These are phyloP conservation scores for Otolemur garnettii DNA, from an alignment of 2,113 vertebrate species.

Conservation along the genomic window DNA sequence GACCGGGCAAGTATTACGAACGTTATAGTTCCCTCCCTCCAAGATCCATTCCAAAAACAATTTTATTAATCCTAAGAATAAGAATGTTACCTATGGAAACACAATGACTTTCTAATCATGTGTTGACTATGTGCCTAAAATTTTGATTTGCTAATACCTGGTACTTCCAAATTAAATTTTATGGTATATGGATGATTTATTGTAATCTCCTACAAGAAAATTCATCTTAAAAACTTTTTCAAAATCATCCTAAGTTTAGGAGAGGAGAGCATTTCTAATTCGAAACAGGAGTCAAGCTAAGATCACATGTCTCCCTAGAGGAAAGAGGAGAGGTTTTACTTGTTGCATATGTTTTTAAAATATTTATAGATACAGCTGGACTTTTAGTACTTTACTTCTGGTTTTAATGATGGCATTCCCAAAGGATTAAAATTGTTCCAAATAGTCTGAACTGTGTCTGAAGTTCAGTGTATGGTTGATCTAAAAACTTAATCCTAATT, in stretches of 20 bases:
- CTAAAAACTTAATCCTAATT: slow-evolving; percentile 74
- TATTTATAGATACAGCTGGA: slow-evolving; percentile 77
- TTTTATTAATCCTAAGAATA: slow-evolving; percentile 62
- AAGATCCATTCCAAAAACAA: slow-evolving; percentile 51
- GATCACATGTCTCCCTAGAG: slow-evolving; percentile 62
- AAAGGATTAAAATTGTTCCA: slow-evolving; percentile 73
- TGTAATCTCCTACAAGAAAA: slow-evolving; percentile 75
- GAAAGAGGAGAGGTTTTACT: slow-evolving; percentile 73
- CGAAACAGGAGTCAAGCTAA: slow-evolving; percentile 70
- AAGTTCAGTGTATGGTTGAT: slow-evolving; percentile 67
- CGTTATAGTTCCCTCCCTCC: not conserved
- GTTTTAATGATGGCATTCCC: slow-evolving; percentile 78
- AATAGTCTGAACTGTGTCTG: slow-evolving; percentile 72
- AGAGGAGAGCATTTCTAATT: slow-evolving; percentile 75
- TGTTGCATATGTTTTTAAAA: slow-evolving; percentile 79
- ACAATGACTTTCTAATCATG: slow-evolving; percentile 59
- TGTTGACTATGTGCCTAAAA: slow-evolving; percentile 63
- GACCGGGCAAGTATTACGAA: not conserved
- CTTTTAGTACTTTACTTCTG: slow-evolving; percentile 76
- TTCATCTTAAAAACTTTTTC: slow-evolving; percentile 67
- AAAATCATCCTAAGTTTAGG: slow-evolving; percentile 27
- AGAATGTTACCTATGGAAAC: slow-evolving; percentile 67
- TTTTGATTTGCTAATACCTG: slow-evolving; percentile 77
- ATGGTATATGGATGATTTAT: slow-evolving; percentile 77
- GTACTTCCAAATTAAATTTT: slow-evolving; percentile 81